Evolutionary conservation across 92 coral and sea anemone species (phyloP).

Genomic region (Epizoanthus rinbou): DNA sequence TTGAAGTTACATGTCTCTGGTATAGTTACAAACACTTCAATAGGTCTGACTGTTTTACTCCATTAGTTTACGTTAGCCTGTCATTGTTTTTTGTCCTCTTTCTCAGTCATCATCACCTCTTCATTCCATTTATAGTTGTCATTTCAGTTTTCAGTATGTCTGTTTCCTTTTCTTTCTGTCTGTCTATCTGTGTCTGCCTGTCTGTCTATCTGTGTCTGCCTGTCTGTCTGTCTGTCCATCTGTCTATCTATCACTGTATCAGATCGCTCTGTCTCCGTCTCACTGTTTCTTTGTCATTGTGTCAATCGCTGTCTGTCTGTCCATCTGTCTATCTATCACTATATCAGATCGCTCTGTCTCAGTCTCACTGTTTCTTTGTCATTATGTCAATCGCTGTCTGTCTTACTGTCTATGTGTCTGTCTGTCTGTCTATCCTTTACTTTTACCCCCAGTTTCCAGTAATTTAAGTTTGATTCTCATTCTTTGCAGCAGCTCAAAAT

Average conservation of each 20-base stretch:
- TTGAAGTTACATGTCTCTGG: no score
- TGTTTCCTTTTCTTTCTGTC: background rate
- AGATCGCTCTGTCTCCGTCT: background rate
- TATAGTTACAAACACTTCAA: no score
- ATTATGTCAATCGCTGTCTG: background rate
- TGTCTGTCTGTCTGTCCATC: background rate
- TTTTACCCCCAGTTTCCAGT: background rate
- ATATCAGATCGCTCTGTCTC: background rate
- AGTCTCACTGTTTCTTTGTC: background rate
- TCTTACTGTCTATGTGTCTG: background rate
- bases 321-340: background rate
- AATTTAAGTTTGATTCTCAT: background rate
- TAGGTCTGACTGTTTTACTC: no score
- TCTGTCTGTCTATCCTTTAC: background rate
- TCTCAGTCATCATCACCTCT: constrained; percentile 7
- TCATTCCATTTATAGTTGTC: background rate
- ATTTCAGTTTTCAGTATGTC: no score
- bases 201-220: background rate
- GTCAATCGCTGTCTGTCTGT: background rate
- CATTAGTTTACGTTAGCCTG: no score
- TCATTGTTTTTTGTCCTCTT: no score
- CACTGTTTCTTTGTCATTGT: background rate
- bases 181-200: background rate
- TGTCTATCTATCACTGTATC: background rate
- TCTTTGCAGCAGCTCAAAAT: constrained; percentile 67